Evolutionary conservation across 2,888 invertebrate species (phyloP).

Genomic region (Mesochorus sp.): DNA sequence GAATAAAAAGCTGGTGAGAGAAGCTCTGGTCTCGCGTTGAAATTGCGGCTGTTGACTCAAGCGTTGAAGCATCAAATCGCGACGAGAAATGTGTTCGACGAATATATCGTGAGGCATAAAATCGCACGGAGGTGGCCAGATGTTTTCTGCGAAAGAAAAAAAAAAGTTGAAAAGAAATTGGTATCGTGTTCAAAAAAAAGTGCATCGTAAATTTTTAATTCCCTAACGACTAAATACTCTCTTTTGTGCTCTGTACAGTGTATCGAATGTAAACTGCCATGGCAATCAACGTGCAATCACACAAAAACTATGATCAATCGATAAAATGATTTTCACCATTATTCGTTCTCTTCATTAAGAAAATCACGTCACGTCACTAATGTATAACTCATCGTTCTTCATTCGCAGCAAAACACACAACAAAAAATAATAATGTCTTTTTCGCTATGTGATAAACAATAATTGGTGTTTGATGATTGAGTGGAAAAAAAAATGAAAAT

Average conservation of each 20-base stretch:
- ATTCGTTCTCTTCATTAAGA: not conserved
- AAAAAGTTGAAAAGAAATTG: not conserved
- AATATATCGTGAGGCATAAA: conserved; percentile 66
- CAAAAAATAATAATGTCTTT: conserved; percentile 1
- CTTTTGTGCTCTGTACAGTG: conserved; percentile 37
- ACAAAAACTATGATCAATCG: not conserved
- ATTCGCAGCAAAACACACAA: not conserved
- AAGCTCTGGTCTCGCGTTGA: conserved; percentile 1
- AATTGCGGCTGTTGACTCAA: conserved; percentile 43
- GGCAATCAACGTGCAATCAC: conserved; percentile 35
- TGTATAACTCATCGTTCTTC: not conserved
- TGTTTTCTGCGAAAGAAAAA: conserved; percentile 68
- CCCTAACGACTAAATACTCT: conserved; percentile 20
- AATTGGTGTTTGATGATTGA: conserved; percentile 40
- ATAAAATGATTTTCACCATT: not conserved
- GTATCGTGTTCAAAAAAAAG: not conserved
- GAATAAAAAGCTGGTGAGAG: not conserved
- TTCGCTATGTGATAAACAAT: conserved; percentile 47
- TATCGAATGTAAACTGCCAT: conserved; percentile 18
- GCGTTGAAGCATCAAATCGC: conserved; percentile 41
- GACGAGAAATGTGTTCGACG: conserved; percentile 50
- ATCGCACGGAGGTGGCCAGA: conserved; percentile 72
- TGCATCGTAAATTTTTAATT: not conserved
- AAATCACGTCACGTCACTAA: not conserved
- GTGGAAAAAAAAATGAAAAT: not conserved